These are phyloP conservation scores for Sminthurinus signatus DNA, from an alignment of 1,140 invertebrate species.

Conservation along the genomic window DNA sequence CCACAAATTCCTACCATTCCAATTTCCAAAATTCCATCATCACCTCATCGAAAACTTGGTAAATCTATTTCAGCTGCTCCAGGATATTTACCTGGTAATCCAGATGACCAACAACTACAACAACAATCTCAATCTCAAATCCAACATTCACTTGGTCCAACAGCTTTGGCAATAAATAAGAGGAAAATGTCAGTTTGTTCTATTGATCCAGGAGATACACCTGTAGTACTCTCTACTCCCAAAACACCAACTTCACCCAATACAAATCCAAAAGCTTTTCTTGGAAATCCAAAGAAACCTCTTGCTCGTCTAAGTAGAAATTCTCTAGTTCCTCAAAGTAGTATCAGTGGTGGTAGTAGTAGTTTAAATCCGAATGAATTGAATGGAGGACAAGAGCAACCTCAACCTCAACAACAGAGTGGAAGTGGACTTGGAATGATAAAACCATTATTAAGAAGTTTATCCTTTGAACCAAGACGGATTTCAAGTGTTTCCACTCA, in stretches of 20 bases:
- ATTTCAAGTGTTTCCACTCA: neutral
- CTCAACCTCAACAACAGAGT: neutral
- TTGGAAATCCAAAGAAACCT: conserved; percentile 20
- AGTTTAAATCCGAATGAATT: too few relatives aligned
- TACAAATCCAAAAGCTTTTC: conserved; percentile 7
- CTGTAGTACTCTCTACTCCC: neutral
- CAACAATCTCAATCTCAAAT: too few relatives aligned
- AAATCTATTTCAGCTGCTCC: too few relatives aligned
- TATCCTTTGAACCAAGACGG: conserved; percentile 3
- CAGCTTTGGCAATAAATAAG: neutral
- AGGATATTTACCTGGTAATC: too few relatives aligned
- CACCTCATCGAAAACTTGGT: too few relatives aligned
- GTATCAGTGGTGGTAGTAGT: neutral
- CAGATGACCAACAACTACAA: too few relatives aligned
- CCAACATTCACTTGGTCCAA: neutral
- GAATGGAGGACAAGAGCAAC: too few relatives aligned
- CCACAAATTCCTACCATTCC: neutral
- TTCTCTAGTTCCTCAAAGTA: neutral
- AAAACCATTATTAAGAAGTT: neutral
- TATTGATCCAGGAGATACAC: neutral
- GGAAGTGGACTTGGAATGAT: neutral
- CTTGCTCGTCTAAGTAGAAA: conserved; percentile 11
- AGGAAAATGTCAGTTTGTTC: conserved; percentile 14
- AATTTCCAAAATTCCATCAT: too few relatives aligned
- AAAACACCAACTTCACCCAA: neutral